Conservation (phyloP, 2,888 invertebrate species). For the Crossocerus cetratus region DNA sequence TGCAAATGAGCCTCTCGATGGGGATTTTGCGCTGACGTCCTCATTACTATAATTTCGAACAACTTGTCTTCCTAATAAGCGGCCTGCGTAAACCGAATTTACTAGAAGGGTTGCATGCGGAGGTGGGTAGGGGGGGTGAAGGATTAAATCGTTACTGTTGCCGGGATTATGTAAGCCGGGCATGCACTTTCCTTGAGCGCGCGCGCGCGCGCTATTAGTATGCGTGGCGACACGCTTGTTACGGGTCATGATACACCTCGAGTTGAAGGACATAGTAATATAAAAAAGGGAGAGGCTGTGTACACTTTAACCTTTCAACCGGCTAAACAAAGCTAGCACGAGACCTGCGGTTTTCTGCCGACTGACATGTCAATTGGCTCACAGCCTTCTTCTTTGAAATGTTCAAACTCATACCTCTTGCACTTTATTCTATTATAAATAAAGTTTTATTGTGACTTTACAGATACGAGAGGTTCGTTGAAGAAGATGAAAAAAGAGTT, state of each 20-base stretch:
- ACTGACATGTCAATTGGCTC: too few species aligned
- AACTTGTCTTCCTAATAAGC: conserved; percentile 5
- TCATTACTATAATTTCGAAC: conserved; percentile 2
- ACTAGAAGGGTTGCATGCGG: too few species aligned
- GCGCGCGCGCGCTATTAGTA: not conserved
- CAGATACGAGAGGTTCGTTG: too few species aligned
- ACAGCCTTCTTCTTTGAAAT: too few species aligned
- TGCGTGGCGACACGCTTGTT: not conserved
- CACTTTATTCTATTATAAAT: too few species aligned
- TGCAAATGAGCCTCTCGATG: not conserved
- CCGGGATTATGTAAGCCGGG: not conserved
- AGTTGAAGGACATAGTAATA: not conserved
- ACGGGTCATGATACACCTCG: not conserved
- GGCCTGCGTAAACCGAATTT: conserved; percentile 1
- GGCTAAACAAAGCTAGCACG: too few species aligned
- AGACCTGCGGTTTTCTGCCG: too few species aligned
- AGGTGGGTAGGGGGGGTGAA: not conserved
- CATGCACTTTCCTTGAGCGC: not conserved
- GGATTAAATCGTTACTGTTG: not conserved
- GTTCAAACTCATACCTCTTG: too few species aligned
- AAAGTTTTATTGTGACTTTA: too few species aligned
- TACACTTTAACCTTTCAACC: not conserved
- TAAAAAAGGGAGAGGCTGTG: not conserved
- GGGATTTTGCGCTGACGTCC: not conserved
- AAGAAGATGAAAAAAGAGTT: too few species aligned